phyloP scores from a whole-genome alignment of 2,888 invertebrate genomes.

The Cremastobaeus sp. region DNA sequence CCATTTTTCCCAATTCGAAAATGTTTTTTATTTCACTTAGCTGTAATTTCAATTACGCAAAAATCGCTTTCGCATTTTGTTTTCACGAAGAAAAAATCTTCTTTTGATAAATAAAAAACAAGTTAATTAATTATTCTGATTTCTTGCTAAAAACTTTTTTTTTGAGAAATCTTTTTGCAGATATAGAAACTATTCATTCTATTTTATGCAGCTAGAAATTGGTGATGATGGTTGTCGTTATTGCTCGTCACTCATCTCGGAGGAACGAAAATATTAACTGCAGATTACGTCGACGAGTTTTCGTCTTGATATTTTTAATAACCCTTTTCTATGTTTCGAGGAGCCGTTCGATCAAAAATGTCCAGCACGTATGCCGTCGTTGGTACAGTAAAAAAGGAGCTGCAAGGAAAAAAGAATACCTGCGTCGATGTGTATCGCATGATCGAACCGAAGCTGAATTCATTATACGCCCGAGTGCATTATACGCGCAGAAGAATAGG shows the following conservation, averaged over 20 bases:
- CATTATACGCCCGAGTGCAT: conserved; percentile 42
- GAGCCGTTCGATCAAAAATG: conserved; percentile 39
- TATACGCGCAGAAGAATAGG: conserved; percentile 29
- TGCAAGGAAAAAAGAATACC: conserved; percentile 29
- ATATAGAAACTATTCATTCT: too few relatives aligned
- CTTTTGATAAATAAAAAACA: too few relatives aligned
- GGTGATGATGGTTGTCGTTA: conserved; percentile 28
- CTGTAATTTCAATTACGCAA: too few relatives aligned
- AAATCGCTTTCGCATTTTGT: too few relatives aligned
- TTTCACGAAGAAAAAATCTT: too few relatives aligned
- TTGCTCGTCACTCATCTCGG: conserved; percentile 9
- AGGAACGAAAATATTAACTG: conserved; percentile 14
- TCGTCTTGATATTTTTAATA: conserved; percentile 21
- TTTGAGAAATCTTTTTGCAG: too few relatives aligned
- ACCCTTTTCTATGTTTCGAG: conserved; percentile 9
- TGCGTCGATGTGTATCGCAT: conserved; percentile 40
- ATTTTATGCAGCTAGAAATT: conserved; percentile 12
- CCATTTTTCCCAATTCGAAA: too few relatives aligned
- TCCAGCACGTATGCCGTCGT: conserved; percentile 31
- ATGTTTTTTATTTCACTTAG: too few relatives aligned
- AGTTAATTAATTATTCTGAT: too few relatives aligned
- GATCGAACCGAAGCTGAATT: conserved; percentile 44
- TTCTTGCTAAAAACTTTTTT: too few relatives aligned
- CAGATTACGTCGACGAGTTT: conserved; percentile 24
- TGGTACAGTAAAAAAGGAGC: conserved; percentile 16